Evolutionary conservation across 2,888 invertebrate genomes (phyloP).

Genomic region (Dendrolimus houi): DNA sequence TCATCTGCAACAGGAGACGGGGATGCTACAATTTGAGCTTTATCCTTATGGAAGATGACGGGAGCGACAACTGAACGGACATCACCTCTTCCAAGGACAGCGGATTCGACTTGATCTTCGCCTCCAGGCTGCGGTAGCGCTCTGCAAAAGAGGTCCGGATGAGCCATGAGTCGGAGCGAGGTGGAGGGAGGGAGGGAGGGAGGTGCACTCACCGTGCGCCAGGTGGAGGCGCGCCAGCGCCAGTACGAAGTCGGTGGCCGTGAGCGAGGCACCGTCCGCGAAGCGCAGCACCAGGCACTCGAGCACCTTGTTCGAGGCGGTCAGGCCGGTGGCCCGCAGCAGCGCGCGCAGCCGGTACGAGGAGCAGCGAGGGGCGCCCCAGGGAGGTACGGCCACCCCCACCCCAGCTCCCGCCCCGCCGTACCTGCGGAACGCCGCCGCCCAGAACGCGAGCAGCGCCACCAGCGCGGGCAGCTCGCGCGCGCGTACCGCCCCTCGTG

Average conservation of each 20-base stretch:
- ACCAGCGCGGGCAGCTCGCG: constrained; percentile 77
- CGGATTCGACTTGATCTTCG: constrained; percentile 83
- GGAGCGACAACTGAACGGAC: not conserved
- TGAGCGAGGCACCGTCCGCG: constrained; percentile 75
- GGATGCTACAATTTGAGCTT: not conserved
- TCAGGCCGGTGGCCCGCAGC: constrained; percentile 79
- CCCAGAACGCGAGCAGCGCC: constrained; percentile 70
- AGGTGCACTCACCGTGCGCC: constrained; percentile 37
- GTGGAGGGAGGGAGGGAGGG: constrained; percentile 7
- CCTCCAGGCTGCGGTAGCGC: constrained; percentile 81
- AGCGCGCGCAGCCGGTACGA: constrained; percentile 78
- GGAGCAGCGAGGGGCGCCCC: constrained; percentile 12
- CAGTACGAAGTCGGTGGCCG: constrained; percentile 79
- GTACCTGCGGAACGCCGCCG: constrained; percentile 13
- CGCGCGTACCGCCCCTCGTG: constrained; percentile 78
- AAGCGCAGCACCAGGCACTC: constrained; percentile 82
- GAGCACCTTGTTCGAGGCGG: constrained; percentile 82
- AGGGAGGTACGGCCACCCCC: constrained; percentile 32
- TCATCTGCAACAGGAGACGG: constrained; percentile 63
- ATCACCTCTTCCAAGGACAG: constrained; percentile 82
- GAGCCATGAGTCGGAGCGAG: constrained; percentile 3
- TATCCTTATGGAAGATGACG: not conserved
- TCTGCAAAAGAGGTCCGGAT: constrained; percentile 61
- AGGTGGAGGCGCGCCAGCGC: constrained; percentile 60
- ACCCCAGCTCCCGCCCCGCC: constrained; percentile 31